These are phyloP conservation scores for Pachyramphus minor DNA, from an alignment of 2,113 vertebrate genomes.

Conservation along the genomic window DNA sequence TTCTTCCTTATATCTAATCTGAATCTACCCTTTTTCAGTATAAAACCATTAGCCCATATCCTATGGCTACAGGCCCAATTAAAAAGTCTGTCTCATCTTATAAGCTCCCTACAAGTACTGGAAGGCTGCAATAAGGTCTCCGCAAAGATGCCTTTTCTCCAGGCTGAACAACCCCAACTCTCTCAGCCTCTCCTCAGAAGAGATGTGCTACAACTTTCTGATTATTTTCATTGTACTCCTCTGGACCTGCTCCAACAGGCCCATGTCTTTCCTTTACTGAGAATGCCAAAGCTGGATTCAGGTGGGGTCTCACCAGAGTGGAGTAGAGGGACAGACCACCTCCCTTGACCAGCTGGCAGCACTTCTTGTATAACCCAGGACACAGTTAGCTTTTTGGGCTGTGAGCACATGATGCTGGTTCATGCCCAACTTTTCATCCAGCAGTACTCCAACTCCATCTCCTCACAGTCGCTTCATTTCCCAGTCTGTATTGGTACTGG, in stretches of 20 bases:
- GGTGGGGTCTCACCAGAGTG: not conserved
- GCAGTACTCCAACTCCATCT: not conserved
- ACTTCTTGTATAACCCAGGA: not conserved
- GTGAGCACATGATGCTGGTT: rapidly evolving
- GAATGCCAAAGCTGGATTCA: not conserved
- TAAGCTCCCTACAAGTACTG: not conserved
- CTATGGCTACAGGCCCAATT: not conserved
- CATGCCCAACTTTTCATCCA: not conserved
- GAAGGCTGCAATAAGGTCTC: not conserved
- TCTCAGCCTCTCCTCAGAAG: not conserved
- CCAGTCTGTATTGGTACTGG: not conserved
- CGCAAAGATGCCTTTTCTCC: not conserved
- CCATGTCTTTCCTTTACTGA: not conserved
- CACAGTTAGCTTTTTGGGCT: not conserved
- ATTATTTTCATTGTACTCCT: not conserved
- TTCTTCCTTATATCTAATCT: not conserved
- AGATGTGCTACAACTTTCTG: not conserved
- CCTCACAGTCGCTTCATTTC: not conserved
- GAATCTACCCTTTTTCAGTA: not conserved
- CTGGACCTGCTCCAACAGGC: not conserved
- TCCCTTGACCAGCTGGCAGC: not conserved
- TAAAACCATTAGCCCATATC: not conserved
- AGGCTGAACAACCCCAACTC: not conserved
- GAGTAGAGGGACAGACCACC: not conserved
- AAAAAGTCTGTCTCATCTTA: not conserved